Percentiles rank a stretch among this genome's conserved stretches.
These are phyloP conservation scores for Eleutherodactylus coqui DNA, from an alignment of 2,797 vertebrate species.

Conservation along the genomic window DNA sequence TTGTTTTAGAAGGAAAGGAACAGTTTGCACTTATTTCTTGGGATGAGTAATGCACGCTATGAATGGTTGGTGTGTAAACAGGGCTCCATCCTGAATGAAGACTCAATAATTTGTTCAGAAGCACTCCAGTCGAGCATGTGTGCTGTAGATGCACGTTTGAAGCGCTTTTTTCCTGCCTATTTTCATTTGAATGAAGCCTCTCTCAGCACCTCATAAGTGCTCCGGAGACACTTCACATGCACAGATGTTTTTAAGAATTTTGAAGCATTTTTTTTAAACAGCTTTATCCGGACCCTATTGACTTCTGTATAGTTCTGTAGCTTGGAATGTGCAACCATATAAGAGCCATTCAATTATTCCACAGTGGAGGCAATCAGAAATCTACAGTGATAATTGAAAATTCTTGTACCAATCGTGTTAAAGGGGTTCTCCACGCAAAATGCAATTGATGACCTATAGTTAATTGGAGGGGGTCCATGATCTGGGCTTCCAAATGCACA, in stretches of 20 bases:
- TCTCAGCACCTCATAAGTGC: background rate
- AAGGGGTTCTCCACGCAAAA: too few species aligned
- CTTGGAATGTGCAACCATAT: background rate
- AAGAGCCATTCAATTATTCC: background rate
- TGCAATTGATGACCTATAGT: too few species aligned
- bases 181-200: background rate
- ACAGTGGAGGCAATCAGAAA: too few species aligned
- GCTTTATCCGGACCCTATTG: background rate
- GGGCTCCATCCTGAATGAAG: background rate
- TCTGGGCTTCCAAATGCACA: too few species aligned
- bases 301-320: background rate
- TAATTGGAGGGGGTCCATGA: background rate
- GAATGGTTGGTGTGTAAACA: background rate
- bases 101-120: background rate
- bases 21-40: background rate
- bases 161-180: background rate
- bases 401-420: too few species aligned
- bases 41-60: background rate
- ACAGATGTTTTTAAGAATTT: conserved; percentile 4
- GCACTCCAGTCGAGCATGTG: background rate
- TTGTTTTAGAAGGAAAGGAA: too few species aligned
- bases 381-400: too few species aligned
- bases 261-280: background rate
- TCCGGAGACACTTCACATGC: background rate
- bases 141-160: background rate